These are phyloP conservation scores for Pseudopipra pipra DNA, from an alignment of 2,113 vertebrate species.

Conservation along the genomic window DNA sequence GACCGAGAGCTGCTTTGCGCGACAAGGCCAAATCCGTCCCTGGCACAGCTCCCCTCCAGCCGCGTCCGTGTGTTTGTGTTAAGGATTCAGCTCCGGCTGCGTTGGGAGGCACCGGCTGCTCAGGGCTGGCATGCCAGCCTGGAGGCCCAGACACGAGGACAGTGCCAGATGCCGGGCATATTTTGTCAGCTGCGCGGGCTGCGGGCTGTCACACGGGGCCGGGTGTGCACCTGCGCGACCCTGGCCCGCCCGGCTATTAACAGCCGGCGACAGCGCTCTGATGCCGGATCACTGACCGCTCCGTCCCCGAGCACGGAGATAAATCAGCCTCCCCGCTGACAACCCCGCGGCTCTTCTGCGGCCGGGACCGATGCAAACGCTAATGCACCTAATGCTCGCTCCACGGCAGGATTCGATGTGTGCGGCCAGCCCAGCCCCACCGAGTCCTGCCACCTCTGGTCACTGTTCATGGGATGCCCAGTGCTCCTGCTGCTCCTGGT, in stretches of 20 bases:
- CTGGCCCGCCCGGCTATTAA: background rate
- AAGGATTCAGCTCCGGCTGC: background rate
- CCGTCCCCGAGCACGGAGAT: rapidly evolving
- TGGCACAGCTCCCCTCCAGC: background rate
- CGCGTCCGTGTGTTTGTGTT: background rate
- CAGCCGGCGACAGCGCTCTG: conserved; percentile 30
- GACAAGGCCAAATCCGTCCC: background rate
- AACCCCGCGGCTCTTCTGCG: background rate
- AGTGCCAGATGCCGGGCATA: conserved; percentile 46
- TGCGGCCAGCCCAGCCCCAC: rapidly evolving
- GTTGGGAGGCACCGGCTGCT: background rate
- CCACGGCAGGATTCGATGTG: rapidly evolving
- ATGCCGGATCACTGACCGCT: background rate
- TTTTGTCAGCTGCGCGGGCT: conserved; percentile 65
- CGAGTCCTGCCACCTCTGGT: rapidly evolving
- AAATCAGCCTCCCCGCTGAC: background rate
- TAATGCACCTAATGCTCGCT: background rate
- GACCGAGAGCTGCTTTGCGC: conserved; percentile 20
- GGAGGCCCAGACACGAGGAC: background rate
- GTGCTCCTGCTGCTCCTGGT: background rate
- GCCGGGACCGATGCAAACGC: background rate
- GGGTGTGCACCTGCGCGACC: conserved; percentile 65
- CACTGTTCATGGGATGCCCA: rapidly evolving
- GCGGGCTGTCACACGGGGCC: conserved; percentile 48
- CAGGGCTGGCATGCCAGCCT: background rate